These are phyloP conservation scores for Oenanthe oenanthe DNA, from an alignment of 2,113 vertebrate species.

Conservation along the genomic window DNA sequence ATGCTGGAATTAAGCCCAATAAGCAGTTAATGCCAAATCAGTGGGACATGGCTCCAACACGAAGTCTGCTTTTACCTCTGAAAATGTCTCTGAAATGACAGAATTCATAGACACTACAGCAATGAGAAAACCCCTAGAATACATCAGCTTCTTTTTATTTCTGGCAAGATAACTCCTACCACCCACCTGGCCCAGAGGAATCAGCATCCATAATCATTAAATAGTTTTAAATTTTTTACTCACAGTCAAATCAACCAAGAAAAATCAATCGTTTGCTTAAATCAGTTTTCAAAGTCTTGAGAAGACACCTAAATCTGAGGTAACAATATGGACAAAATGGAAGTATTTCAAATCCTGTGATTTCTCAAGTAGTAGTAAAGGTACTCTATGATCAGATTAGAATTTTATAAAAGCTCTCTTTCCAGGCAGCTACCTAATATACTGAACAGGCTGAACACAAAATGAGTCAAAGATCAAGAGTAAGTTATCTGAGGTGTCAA, in stretches of 20 bases:
- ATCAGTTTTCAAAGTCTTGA: not conserved
- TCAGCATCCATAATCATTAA: not conserved
- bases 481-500: slow-evolving; percentile 77
- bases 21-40: not conserved
- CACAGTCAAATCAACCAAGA: not conserved
- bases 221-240: not conserved
- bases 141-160: not conserved
- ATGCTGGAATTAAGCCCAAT: not conserved
- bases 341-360: not conserved
- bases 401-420: slow-evolving; percentile 43
- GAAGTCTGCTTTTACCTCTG: not conserved
- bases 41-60: not conserved
- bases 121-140: not conserved
- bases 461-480: slow-evolving; percentile 78
- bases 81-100: not conserved
- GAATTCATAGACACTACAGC: not conserved
- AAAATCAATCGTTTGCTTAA: not conserved
- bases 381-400: not conserved
- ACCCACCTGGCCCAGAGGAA: not conserved
- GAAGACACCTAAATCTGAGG: not conserved
- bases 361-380: slow-evolving; percentile 14
- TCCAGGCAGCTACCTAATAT: slow-evolving; percentile 37
- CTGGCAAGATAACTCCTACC: not conserved
- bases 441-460: slow-evolving; percentile 70
- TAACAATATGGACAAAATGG: not conserved